Evolutionary conservation across 2,888 invertebrate species (phyloP).

Genomic region (Cryptosula pallasiana): DNA sequence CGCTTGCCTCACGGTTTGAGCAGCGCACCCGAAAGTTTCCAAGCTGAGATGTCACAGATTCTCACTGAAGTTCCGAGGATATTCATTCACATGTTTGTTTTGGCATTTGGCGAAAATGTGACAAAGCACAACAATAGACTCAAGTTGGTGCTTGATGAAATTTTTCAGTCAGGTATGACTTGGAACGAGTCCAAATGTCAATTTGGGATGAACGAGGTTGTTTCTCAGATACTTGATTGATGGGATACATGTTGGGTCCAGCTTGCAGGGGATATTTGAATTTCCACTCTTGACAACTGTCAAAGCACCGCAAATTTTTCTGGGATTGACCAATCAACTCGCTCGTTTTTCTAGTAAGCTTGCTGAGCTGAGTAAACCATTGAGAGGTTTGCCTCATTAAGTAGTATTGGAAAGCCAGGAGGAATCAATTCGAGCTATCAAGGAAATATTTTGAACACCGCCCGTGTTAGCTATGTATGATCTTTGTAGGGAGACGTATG

Average conservation of each 20-base stretch:
- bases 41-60: not conserved
- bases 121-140: not conserved
- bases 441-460: no score
- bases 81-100: no score
- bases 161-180: not conserved
- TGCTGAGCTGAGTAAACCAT: not conserved
- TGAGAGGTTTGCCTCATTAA: not conserved
- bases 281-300: constrained; percentile 26
- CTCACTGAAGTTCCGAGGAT: constrained; percentile 2
- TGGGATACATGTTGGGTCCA: not conserved
- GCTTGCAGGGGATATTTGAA: constrained; percentile 25
- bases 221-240: constrained; percentile 4
- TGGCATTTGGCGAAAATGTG: not conserved
- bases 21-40: not conserved
- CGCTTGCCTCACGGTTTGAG: not conserved
- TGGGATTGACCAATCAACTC: constrained; percentile 29
- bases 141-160: not conserved
- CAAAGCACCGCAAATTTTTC: constrained; percentile 27
- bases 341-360: not conserved
- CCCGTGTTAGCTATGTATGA: no score
- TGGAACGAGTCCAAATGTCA: not conserved
- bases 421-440: no score
- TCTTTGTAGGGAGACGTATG: no score
- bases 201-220: not conserved
- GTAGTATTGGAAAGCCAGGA: no score